phyloP scores from a whole-genome alignment of 2,888 invertebrate genomes.

The Octonoba sinensis region DNA sequence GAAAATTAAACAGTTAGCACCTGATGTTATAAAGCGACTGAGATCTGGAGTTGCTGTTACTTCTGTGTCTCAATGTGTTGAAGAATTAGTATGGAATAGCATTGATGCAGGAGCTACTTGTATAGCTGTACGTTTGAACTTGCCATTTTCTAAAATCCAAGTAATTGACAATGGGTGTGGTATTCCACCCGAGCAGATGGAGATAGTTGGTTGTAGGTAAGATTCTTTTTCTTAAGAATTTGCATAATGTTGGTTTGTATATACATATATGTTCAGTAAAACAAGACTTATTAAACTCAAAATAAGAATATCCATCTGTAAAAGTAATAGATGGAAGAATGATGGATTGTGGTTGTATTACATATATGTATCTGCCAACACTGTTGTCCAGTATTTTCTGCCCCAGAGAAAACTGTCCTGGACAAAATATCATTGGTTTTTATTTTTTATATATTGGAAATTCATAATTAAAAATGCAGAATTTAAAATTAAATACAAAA shows the following conservation, averaged over 20 bases:
- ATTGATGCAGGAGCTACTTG: constrained; percentile 80
- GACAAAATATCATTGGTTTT: too few relatives aligned
- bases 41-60: constrained; percentile 76
- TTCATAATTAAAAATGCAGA: too few relatives aligned
- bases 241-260: not conserved
- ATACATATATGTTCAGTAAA: not conserved
- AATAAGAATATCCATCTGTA: too few relatives aligned
- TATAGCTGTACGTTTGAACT: constrained; percentile 79
- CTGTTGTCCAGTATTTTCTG: too few relatives aligned
- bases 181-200: constrained; percentile 75
- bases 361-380: too few relatives aligned
- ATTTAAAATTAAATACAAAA: too few relatives aligned
- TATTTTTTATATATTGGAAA: too few relatives aligned
- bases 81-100: constrained; percentile 79
- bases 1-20: constrained; percentile 68
- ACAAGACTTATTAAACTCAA: too few relatives aligned
- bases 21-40: constrained; percentile 74
- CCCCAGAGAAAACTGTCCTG: too few relatives aligned
- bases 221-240: not conserved
- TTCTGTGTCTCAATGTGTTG: constrained; percentile 76
- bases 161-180: constrained; percentile 85
- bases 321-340: not conserved
- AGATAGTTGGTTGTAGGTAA: constrained; percentile 75
- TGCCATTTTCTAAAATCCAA: constrained; percentile 77
- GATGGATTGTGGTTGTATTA: too few relatives aligned